Conservation (phyloP, 2,888 invertebrate species). For the Philopedon plagiatum region DNA sequence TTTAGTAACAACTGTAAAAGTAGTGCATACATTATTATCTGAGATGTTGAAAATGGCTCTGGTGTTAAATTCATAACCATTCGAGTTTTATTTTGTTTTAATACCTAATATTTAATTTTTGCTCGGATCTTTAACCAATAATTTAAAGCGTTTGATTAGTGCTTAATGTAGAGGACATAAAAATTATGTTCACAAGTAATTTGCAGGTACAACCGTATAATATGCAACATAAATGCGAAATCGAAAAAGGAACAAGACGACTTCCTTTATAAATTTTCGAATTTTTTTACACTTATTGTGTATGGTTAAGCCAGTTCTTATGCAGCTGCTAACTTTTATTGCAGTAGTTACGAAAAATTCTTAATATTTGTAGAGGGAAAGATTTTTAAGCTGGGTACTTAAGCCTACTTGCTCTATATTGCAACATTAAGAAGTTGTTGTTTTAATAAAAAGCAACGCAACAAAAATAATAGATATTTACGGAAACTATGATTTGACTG, state of each 20-base stretch:
- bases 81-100: conserved; percentile 22
- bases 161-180: background rate
- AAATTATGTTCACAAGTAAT: conserved; percentile 1
- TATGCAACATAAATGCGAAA: background rate
- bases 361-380: too few species aligned
- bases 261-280: background rate
- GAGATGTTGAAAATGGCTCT: conserved; percentile 18
- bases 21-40: conserved; percentile 27
- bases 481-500: too few species aligned
- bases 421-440: too few species aligned
- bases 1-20: conserved; percentile 32
- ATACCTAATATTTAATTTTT: conserved; percentile 10
- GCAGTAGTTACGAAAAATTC: too few species aligned
- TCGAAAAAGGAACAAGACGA: background rate
- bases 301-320: background rate
- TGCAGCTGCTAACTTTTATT: too few species aligned
- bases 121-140: background rate
- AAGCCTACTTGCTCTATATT: too few species aligned
- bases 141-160: background rate
- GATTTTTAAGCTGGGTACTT: too few species aligned
- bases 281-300: background rate
- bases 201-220: conserved; percentile 1
- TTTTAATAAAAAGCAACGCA: too few species aligned
- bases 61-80: conserved; percentile 23
- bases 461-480: too few species aligned